Percentiles rank a stretch among this genome's conserved stretches.
phyloP scores from a whole-genome alignment of 2,113 vertebrate genomes.

The Speoplatyrhinus poulsoni region DNA sequence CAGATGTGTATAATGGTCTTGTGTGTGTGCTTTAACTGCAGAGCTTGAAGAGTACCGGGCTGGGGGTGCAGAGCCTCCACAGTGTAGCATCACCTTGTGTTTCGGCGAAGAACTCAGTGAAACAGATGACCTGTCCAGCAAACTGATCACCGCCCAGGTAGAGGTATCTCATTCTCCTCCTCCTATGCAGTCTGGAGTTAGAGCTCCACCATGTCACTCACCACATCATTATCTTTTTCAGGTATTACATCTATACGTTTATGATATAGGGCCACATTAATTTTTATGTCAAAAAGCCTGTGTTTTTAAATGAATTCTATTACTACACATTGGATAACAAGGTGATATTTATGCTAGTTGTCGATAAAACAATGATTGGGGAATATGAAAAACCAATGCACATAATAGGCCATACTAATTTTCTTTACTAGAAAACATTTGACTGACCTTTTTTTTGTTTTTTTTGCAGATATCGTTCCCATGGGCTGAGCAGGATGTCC shows the following conservation, averaged over 20 bases:
- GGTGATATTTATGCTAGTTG: too few species aligned
- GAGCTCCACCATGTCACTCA: neutral
- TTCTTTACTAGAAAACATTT: too few species aligned
- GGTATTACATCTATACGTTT: too few species aligned
- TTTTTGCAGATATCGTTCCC: slow-evolving; percentile 66
- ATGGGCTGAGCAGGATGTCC: slow-evolving; percentile 71
- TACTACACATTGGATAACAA: too few species aligned
- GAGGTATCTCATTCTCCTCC: neutral
- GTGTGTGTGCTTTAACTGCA: slow-evolving; percentile 42
- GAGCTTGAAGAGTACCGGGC: slow-evolving; percentile 71
- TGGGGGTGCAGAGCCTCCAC: slow-evolving; percentile 68
- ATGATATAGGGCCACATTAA: too few species aligned
- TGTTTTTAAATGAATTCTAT: too few species aligned
- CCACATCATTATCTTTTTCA: neutral
- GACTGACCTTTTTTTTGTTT: neutral
- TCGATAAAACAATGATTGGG: too few species aligned
- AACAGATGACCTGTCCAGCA: slow-evolving; percentile 51
- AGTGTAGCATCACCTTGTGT: slow-evolving; percentile 78
- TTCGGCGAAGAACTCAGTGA: slow-evolving; percentile 79
- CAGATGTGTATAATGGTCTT: neutral
- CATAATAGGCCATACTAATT: too few species aligned
- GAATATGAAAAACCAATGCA: too few species aligned
- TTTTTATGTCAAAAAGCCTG: too few species aligned
- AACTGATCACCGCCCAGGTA: slow-evolving; percentile 83
- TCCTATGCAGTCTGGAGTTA: neutral